These are phyloP conservation scores for Recurvirostra avosetta DNA, from an alignment of 2,113 vertebrate species.

Conservation along the genomic window DNA sequence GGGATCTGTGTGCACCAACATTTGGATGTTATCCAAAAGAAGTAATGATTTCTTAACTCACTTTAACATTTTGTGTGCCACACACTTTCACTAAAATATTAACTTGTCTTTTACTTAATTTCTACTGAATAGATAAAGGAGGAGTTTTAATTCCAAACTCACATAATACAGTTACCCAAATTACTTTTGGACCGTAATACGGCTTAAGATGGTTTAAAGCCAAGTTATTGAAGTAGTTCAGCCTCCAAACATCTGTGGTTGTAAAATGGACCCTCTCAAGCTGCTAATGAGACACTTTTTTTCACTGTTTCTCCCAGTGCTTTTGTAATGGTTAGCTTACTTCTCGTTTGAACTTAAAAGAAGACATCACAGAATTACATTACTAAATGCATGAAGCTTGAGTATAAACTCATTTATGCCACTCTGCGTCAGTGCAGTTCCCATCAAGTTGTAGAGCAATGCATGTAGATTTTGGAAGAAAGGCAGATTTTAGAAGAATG, in stretches of 20 bases:
- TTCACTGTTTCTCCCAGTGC: not conserved
- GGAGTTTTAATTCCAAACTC: not conserved
- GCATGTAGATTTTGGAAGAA: not conserved
- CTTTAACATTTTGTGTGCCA: not conserved
- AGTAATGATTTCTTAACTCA: not conserved
- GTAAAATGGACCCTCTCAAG: not conserved
- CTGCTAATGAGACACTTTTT: not conserved
- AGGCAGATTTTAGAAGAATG: not conserved
- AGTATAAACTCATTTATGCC: not conserved
- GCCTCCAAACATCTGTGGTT: conserved; percentile 1
- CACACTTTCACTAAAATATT: not conserved
- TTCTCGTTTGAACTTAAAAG: not conserved
- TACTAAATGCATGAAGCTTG: not conserved
- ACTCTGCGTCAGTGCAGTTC: not conserved
- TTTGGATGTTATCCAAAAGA: not conserved
- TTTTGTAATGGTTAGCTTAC: not conserved
- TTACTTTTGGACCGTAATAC: not conserved
- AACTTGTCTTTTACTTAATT: not conserved
- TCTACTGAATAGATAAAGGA: not conserved
- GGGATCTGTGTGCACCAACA: not conserved
- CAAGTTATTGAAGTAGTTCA: not conserved
- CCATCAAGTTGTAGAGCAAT: not conserved
- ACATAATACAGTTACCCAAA: conserved; percentile 8
- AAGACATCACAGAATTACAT: not conserved
- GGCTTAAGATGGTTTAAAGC: not conserved